Conservation (phyloP, 2,888 invertebrate genomes). For the Synergus itoensis region DNA sequence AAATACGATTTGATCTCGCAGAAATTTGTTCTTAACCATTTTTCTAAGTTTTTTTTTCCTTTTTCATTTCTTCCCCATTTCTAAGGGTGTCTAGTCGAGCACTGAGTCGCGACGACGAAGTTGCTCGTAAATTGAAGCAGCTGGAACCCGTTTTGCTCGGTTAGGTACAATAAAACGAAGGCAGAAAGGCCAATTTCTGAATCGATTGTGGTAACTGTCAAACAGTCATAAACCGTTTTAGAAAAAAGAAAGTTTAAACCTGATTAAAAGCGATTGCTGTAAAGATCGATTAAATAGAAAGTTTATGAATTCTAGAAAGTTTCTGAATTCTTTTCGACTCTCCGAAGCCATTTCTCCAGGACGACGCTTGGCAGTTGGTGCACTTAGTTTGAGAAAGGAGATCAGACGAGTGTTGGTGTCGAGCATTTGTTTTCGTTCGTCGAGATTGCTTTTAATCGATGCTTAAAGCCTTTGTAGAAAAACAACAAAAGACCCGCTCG, state of each 20-base stretch:
- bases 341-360: constrained; percentile 20
- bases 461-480: constrained; percentile 48
- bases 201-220: constrained; percentile 42
- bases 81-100: constrained; percentile 33
- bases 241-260: background rate
- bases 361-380: constrained; percentile 4
- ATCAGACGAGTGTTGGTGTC: constrained; percentile 24
- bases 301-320: background rate
- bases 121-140: constrained; percentile 44
- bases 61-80: constrained; percentile 43
- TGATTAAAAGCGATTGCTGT: background rate
- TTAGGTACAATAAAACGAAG: constrained; percentile 44
- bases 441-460: constrained; percentile 45
- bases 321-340: background rate
- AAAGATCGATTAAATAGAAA: no score
- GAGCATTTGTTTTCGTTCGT: constrained; percentile 41
- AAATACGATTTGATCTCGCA: constrained; percentile 52
- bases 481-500: constrained; percentile 53
- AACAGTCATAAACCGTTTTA: constrained; percentile 10
- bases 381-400: constrained; percentile 12
- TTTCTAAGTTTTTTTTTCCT: constrained; percentile 46
- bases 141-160: constrained; percentile 44
- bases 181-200: constrained; percentile 42
- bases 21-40: constrained; percentile 50
- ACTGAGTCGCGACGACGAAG: constrained; percentile 43